These are phyloP conservation scores for Paramormyrops hopkinsi DNA, from an alignment of 2,797 vertebrate species.

Conservation along the genomic window DNA sequence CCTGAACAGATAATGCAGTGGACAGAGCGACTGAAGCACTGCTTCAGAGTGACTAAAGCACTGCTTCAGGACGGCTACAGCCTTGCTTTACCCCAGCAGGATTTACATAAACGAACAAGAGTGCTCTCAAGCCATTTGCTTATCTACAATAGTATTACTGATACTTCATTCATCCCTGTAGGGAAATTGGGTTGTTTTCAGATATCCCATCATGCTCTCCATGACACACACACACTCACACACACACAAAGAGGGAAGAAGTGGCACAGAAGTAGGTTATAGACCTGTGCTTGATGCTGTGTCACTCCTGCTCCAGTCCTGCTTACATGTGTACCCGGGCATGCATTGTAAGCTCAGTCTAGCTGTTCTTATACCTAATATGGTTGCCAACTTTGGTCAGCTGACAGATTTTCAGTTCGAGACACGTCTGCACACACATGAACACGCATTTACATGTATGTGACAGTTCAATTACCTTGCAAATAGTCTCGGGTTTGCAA, in stretches of 20 bases:
- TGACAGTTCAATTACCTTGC: neutral
- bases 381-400: neutral
- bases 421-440: neutral
- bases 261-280: neutral
- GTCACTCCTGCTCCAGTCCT: neutral
- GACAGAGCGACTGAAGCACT: neutral
- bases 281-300: neutral
- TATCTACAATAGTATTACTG: neutral
- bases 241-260: neutral
- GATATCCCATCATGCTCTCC: neutral
- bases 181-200: neutral
- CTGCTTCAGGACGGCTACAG: neutral
- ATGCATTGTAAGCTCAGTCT: neutral
- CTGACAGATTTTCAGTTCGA: neutral
- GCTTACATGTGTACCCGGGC: neutral
- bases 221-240: neutral
- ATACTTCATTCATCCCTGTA: neutral
- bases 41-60: neutral
- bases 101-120: neutral
- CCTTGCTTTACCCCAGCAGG: neutral
- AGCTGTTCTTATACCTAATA: neutral
- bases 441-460: neutral
- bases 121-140: neutral
- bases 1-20: neutral
- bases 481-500: neutral